Evolutionary conservation across 2,797 vertebrate species (phyloP).

Genomic region (Harpagifer antarcticus): DNA sequence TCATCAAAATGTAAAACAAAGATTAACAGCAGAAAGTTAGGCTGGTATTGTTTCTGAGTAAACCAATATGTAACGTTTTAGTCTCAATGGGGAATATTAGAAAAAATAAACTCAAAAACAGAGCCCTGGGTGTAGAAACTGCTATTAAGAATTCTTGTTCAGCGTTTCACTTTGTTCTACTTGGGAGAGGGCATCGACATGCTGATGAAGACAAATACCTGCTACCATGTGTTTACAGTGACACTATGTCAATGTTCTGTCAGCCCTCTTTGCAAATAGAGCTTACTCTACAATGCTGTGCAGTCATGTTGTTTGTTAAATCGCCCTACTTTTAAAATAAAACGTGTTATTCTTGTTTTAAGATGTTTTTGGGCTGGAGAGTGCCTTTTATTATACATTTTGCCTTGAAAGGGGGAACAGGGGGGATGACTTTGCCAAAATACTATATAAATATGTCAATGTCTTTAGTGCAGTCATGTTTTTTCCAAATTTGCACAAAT

Average conservation of each 20-base stretch:
- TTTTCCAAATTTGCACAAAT: not conserved
- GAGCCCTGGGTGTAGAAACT: not conserved
- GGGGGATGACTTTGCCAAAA: no score
- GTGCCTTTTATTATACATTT: no score
- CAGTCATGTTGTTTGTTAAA: not conserved
- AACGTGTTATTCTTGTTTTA: no score
- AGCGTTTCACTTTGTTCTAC: not conserved
- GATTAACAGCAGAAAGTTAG: not conserved
- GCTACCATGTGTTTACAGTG: not conserved
- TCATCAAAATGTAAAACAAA: not conserved
- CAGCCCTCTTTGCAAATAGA: not conserved
- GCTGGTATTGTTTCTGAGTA: not conserved
- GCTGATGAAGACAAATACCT: not conserved
- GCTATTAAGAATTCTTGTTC: not conserved
- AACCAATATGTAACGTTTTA: not conserved
- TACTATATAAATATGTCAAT: no score
- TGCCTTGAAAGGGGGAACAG: no score
- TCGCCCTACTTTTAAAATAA: no score
- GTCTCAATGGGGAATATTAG: not conserved
- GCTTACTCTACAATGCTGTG: not conserved
- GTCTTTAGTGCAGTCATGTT: no score
- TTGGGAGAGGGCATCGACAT: not conserved
- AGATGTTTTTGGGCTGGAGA: no score
- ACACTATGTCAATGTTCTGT: not conserved
- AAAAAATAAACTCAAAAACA: not conserved